These are phyloP conservation scores for Trachelus stipa DNA, from an alignment of 2,888 invertebrate genomes.

Conservation along the genomic window DNA sequence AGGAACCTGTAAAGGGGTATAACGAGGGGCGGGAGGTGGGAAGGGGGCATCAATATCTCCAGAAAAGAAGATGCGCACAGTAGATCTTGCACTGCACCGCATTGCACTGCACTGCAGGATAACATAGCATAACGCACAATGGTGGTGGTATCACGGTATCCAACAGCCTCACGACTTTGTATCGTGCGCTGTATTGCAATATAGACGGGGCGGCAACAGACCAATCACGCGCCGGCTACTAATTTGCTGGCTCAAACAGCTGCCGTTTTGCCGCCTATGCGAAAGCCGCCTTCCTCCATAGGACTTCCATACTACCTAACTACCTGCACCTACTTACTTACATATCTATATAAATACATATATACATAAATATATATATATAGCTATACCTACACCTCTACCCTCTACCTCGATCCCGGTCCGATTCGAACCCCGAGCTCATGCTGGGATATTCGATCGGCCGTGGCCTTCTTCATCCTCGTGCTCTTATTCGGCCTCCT, in stretches of 20 bases:
- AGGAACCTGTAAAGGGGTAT: background rate
- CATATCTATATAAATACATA: slow-evolving; percentile 5
- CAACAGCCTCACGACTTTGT: background rate
- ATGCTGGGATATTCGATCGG: slow-evolving; percentile 58
- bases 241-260: slow-evolving; percentile 66
- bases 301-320: background rate
- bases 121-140: background rate
- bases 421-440: slow-evolving; percentile 51
- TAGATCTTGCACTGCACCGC: background rate
- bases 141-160: background rate
- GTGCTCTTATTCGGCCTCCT: slow-evolving; percentile 37
- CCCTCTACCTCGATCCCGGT: slow-evolving; percentile 49
- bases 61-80: background rate
- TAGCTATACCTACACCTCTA: slow-evolving; percentile 38
- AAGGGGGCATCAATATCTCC: background rate
- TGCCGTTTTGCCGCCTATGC: slow-evolving; percentile 64
- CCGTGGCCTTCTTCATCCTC: slow-evolving; percentile 33
- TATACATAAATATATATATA: background rate
- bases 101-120: background rate
- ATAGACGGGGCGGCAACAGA: slow-evolving; percentile 65
- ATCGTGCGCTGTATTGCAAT: slow-evolving; percentile 53
- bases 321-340: slow-evolving; percentile 4
- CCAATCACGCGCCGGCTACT: slow-evolving; percentile 67
- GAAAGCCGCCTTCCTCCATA: slow-evolving; percentile 45
- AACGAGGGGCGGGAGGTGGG: background rate